Evolutionary conservation across 2,888 invertebrate genomes (phyloP), one percentile per base, ranked within the genome.

Genomic region (Rhamnusium bicolor): DNA sequence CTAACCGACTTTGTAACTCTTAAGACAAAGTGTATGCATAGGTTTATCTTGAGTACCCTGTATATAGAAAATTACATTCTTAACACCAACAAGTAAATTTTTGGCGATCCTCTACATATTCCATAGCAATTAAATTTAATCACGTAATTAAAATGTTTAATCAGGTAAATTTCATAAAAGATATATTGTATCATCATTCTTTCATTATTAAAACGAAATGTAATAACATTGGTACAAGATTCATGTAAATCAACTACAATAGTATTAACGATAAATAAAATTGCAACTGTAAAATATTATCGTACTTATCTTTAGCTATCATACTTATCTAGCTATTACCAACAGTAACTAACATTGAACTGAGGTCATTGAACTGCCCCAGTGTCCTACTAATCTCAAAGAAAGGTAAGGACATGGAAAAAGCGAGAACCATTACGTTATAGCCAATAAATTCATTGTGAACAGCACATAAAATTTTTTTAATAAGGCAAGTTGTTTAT

Each of bases 341-440:
- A 32, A 40, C 73, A 62, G 62, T 66, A 27, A 49, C 65, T 70
- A 75, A 77, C 81, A 79, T 78, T 81, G 81, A 82, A 19, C 51
- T 1, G 83, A 86, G 87, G 84, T 86, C 87, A 82, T 80, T 85
- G 87, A 87, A 85, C 87, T 86, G 87, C 84, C 87, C 87, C 85
- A 87, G 84, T 87, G 86, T 86, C 87, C 88, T 87, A 88, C 86
- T 87, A 86, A 87, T 82, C 85, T 82, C 81, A 84, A 86, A 86
- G 86, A 84, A 86, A 85, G 86, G 82, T 78, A 73, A 77, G 46
- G 76, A 80, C 82, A 79, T 81, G 81, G 82, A 83, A 84, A 82
- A 83, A 83, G 77, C 81, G 75, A 80, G 81, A 83, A 81, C 72
- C 75, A 77, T 77, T 78, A 78, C 74, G 74, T 75, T 65, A 67